These are phyloP conservation scores for Platichthys stellatus DNA, from an alignment of 2,113 vertebrate species.

Conservation along the genomic window DNA sequence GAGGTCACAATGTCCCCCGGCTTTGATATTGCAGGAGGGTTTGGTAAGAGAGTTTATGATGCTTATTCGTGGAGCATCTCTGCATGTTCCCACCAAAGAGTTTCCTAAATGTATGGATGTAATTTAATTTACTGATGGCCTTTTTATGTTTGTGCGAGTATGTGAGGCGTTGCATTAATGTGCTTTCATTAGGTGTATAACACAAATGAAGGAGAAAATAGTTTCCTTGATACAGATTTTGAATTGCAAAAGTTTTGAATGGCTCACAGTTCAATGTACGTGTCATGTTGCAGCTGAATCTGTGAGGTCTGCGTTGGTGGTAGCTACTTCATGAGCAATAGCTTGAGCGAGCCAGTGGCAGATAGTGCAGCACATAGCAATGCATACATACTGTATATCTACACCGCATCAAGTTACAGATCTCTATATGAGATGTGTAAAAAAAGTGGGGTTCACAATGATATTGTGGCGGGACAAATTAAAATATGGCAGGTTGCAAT, in stretches of 20 bases:
- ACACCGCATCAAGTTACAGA: too few relatives aligned
- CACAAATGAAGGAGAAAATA: not conserved
- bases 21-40: conserved; percentile 11
- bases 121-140: conserved; percentile 36
- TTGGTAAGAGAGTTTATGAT: conserved; percentile 6
- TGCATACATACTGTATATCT: too few relatives aligned
- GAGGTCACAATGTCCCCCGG: conserved; percentile 9
- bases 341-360: too few relatives aligned
- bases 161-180: not conserved
- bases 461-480: too few relatives aligned
- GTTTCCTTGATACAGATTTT: not conserved
- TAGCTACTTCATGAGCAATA: too few relatives aligned
- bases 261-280: not conserved
- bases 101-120: conserved; percentile 19
- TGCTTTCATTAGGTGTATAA: not conserved
- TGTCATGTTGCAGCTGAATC: too few relatives aligned
- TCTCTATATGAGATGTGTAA: too few relatives aligned
- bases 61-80: conserved; percentile 45
- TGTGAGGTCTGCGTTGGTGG: too few relatives aligned
- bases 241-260: not conserved
- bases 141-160: conserved; percentile 12
- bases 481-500: too few relatives aligned
- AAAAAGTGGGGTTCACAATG: too few relatives aligned
- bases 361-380: too few relatives aligned
- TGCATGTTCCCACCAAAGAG: conserved; percentile 10